A percentile compares a stretch with the other conserved stretches of the same genome.
These are phyloP conservation scores for Erpobdella octoculata DNA, from an alignment of 2,888 invertebrate species.

Conservation along the genomic window DNA sequence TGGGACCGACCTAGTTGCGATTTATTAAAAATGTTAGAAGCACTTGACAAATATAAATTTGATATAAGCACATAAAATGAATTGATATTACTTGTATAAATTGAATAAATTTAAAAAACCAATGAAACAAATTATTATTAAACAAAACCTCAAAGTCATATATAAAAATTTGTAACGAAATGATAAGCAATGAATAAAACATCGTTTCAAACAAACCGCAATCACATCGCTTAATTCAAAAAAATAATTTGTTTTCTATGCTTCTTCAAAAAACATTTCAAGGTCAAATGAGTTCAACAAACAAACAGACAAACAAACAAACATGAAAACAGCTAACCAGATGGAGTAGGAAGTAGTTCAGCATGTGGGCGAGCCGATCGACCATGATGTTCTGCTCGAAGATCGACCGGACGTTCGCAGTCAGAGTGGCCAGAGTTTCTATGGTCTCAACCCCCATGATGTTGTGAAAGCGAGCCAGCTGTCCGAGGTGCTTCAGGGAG, in stretches of 20 bases:
- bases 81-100: neutral
- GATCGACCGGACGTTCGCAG: conserved; percentile 55
- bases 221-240: too few relatives aligned
- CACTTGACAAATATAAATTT: neutral
- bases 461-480: conserved; percentile 79
- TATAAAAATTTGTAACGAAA: too few relatives aligned
- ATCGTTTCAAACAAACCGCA: too few relatives aligned
- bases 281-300: too few relatives aligned
- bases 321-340: too few relatives aligned
- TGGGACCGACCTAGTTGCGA: conserved; percentile 56
- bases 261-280: too few relatives aligned
- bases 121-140: too few relatives aligned
- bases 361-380: conserved; percentile 84
- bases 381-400: conserved; percentile 86
- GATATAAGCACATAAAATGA: neutral
- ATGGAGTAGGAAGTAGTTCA: conserved; percentile 83
- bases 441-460: conserved; percentile 83
- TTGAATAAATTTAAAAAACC: neutral
- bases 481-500: conserved; percentile 57
- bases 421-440: conserved; percentile 62
- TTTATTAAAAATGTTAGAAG: too few relatives aligned
- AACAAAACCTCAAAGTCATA: too few relatives aligned
- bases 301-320: too few relatives aligned
- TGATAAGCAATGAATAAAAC: too few relatives aligned
- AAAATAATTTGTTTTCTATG: too few relatives aligned